phyloP scores from a whole-genome alignment of 2,113 vertebrate genomes.

The Nothobranchius furzeri region DNA sequence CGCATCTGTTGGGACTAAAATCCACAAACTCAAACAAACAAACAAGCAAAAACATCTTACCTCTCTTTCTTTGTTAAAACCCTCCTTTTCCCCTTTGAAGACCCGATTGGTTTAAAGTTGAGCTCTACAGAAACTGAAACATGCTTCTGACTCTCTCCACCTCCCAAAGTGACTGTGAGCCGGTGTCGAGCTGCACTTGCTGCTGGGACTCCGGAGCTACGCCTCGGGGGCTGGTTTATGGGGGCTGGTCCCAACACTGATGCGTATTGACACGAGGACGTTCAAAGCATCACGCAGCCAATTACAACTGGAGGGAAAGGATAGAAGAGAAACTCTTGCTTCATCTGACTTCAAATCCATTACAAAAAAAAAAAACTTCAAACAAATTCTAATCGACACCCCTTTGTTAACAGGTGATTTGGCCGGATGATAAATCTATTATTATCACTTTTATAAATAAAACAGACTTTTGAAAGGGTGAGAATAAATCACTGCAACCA shows the following conservation, averaged over 20 bases:
- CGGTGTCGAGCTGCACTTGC: slow-evolving; percentile 59
- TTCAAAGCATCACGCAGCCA: slow-evolving; percentile 3
- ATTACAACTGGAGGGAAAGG: neutral
- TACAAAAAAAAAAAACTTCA: too few relatives aligned
- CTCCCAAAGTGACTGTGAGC: slow-evolving; percentile 31
- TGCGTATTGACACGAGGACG: slow-evolving; percentile 35
- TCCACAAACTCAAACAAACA: too few relatives aligned
- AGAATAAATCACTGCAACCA: too few relatives aligned
- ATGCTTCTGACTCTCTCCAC: slow-evolving; percentile 13
- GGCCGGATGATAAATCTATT: too few relatives aligned
- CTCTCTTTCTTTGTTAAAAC: neutral
- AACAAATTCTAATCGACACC: too few relatives aligned
- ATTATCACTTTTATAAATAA: too few relatives aligned
- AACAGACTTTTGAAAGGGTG: too few relatives aligned
- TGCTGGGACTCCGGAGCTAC: slow-evolving; percentile 51
- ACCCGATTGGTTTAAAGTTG: neutral
- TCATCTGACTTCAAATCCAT: too few relatives aligned
- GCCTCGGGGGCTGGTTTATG: slow-evolving; percentile 40
- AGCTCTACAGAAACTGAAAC: neutral
- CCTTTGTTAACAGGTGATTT: too few relatives aligned
- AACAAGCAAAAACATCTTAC: slow-evolving; percentile 18
- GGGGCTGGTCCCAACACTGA: slow-evolving; percentile 39
- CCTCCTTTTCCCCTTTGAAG: neutral
- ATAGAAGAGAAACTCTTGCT: neutral
- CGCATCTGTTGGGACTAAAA: too few relatives aligned